Base-by-base conservation (phyloP, 2,888 invertebrate species). In the Anodontia alba region DNA sequence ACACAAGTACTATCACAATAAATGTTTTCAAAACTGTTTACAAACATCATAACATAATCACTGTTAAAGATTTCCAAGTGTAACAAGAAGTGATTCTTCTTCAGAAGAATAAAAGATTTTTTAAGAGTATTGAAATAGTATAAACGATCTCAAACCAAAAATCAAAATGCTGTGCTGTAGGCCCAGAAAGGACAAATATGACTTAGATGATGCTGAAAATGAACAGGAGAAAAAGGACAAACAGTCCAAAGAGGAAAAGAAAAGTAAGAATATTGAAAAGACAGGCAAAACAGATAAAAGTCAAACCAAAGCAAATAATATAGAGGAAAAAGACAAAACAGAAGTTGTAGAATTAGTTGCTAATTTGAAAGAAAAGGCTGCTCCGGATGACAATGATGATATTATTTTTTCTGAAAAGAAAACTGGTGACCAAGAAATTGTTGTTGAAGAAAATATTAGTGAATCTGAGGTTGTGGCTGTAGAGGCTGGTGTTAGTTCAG, bases 91-190 rank as follows among this genome's bases (percentile, higher is more conserved):
- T n/a, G n/a, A n/a, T n/a, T n/a, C n/a, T n/a, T n/a, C n/a, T n/a
- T n/a, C n/a, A n/a, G n/a, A n/a, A n/a, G n/a, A n/a, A n/a, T n/a
- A n/a, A n/a, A n/a, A n/a, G n/a, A n/a, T n/a, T n/a, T n/a, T n/a
- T n/a, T n/a, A n/a, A n/a, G n/a, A n/a, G n/a, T n/a, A n/a, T n/a
- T n/a, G n/a, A n/a, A n/a, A n/a, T n/a, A n/a, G n/a, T n/a, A n/a
- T n/a, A n/a, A n/a, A n/a, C n/a, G n/a, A n/a, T n/a, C n/a, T n/a
- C n/a, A n/a, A n/a, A n/a, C 46, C 17, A 46, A 12, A 54, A 26
- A 54, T 23, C 43, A 81, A 79, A 73, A 84, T 84, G 84, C 76
- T 81, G 71, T 84, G 84, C 42, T 84, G 84, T 68, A 69, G 57
- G 29, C 68, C 43, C 15, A 77, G 73, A 43, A 57, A 62, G 62